Base-by-base conservation (phyloP, 1,140 invertebrate genomes). In the Rhynchophorus ferrugineus region DNA sequence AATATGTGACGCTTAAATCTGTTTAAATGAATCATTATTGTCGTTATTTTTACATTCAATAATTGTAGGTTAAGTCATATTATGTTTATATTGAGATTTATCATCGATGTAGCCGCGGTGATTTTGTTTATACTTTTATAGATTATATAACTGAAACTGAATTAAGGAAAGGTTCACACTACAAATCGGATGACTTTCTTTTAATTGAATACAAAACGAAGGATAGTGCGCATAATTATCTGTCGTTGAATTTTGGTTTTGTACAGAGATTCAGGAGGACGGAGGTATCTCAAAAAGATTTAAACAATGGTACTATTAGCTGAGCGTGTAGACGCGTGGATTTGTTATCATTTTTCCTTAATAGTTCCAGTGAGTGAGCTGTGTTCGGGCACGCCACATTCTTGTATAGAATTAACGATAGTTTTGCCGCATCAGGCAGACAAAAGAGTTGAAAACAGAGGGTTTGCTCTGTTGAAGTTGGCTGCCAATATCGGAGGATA, bases 131-230 rank as follows among this genome's bases (percentile, higher is more conserved):
- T n/a, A n/a, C n/a, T n/a, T n/a, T n/a, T n/a, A n/a, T n/a, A 57
- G 49, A 9, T 41, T 45, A 52, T 19, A 52, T 46, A 11, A 41
- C 36, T n/a, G 8, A 35, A 24, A 18, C 39, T 2, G 35, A 54
- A 46, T 22, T 43, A 18, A 47, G 20, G 8, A 18, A 47, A 19
- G 22, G 36, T 29, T 14, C 21, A 17, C 35, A 33, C 11, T 54
- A 37, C 20, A 54, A 37, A 46, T 8, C 24, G 7, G 51, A 55
- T 8, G 46, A 58, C 45, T 54, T 55, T 42, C 20, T 58, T 3
- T n/a, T 55, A 21, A 1, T 58, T 3, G 46, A 58, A 46, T 49
- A 19, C 9, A 35, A 24, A 0, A 18, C 21, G n/a, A 46, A 11
- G 11, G 29, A 42, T 33, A 37, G 24, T 13, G 17, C 48, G 3